Percentiles rank a stretch among this genome's conserved stretches.
These are phyloP conservation scores for Dendroctonus valens DNA, from an alignment of 1,140 invertebrate genomes.

Conservation along the genomic window DNA sequence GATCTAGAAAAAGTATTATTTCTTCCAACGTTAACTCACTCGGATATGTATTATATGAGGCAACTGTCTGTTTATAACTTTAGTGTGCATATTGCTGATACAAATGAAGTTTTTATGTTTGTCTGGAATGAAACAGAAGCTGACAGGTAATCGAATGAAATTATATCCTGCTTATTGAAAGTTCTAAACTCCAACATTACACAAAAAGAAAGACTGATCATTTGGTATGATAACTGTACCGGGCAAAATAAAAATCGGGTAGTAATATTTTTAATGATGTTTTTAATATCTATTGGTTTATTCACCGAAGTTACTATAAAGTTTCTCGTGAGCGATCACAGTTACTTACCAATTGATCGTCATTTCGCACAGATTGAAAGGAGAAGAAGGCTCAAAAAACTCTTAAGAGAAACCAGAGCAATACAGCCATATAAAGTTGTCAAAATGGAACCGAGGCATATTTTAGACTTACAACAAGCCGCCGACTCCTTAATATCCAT, in stretches of 20 bases:
- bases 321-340: constrained; percentile 18
- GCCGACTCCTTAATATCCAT: too few species aligned
- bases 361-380: constrained; percentile 17
- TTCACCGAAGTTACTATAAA: background rate
- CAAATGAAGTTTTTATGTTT: background rate
- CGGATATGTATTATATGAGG: constrained; percentile 1
- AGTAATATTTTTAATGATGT: background rate
- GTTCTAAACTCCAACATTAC: background rate
- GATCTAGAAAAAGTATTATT: background rate
- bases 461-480: too few species aligned
- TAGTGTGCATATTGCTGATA: background rate
- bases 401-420: too few species aligned
- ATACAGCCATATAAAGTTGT: too few species aligned
- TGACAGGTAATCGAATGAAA: background rate
- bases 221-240: constrained; percentile 1
- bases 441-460: too few species aligned
- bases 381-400: too few species aligned
- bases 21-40: background rate
- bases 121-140: background rate
- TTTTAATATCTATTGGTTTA: background rate
- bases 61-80: too few species aligned
- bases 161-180: background rate
- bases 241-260: background rate
- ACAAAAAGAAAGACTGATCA: background rate
- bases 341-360: constrained; percentile 2